Base-by-base conservation (phyloP, 2,888 invertebrate genomes). In the Metellina segmentata region DNA sequence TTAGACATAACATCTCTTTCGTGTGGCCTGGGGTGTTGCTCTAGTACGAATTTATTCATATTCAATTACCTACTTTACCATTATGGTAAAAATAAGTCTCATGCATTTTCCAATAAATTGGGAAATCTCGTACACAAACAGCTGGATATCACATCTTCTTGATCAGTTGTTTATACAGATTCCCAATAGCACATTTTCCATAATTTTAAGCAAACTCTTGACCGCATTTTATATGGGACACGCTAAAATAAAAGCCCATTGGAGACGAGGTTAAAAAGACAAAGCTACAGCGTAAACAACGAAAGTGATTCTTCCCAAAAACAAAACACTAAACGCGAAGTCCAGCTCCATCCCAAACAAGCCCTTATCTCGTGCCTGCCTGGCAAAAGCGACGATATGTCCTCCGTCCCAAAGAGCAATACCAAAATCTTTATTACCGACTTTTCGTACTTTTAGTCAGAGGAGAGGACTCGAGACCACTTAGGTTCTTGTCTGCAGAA, bases 381-480 rank as follows among this genome's bases (percentile, higher is more conserved):
- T 13, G 1, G 34, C 7, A 61, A 20, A 79, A 77, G 51, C 61
- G 16, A n/a, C 79, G 53, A 79, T 13, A 79, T 20, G 79, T 48
- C 53, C 34, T 61, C 5, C 5, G 61, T 13, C 13, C 7, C 6
- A 20, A 79, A 79, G 61, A 9, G 20, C 79, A 13, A 61, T 61
- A 34, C 79, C 61, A 19, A 61, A 61, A 79, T 79, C 79, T 79
- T 79, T 79, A 79, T 79, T 79, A 48, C 77, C 77, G 61, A 61
- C 61, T 61, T 79, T 61, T 79, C 34, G 19, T 51, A 19, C 77
- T 16, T 34, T 52, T 61, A 20, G 61, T 61, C 79, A 53, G 6
- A 13, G 61, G 69, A 61, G 61, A 8, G 61, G 34, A 61, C 13
- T 11, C 11, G 61, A 61, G 61, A 53, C 53, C 79, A 79, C 79